Base-by-base conservation (phyloP, 2,888 invertebrate genomes). In the Coelopa pilipes region DNA sequence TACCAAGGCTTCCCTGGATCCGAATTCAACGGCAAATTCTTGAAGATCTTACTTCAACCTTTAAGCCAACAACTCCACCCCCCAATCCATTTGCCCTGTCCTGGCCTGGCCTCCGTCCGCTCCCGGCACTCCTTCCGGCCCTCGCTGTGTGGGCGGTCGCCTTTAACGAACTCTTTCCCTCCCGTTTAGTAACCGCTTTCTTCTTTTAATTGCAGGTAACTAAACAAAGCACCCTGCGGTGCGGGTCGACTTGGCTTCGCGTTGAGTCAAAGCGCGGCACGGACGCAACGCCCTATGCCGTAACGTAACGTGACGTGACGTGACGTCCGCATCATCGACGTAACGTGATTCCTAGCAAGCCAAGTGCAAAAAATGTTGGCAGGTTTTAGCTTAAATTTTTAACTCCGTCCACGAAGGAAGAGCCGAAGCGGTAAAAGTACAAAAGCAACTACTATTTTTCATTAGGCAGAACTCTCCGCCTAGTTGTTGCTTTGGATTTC, bases 171-270 rank as follows among this genome's bases (percentile, higher is more conserved):
- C 34, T 47, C 49, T 68, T 53, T 24, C 53, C 17, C 45, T 13
- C 7, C 34, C 55, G 34, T 34, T 34, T 34, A 34, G 34, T 34
- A 34, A 34, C n/a, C 7, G 34, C 34, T 34, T 34, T 34, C 34
- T 34, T 67, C 53, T 68, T 68, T 55, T 68, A 68, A 68, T 68
- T 68, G 45, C 67, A 68, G 67, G 67, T 68, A 68, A 53, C 10
- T 46, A 47, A 68, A 21, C 4, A 34, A 34, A 34, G 34, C 34
- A 34, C 34, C 34, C 34, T 34, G 34, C 34, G 34, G 34, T 34
- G 34, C 4, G 34, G 34, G 7, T 7, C 34, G 34, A 2, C 34
- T 34, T 34, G n/a, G 55, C 53, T 53, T 34, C 53, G 53, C 53
- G 34, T 68, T 34, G 34, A 34, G 4, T 1, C 12, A 45, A 68